Evolutionary conservation across 2,797 vertebrate species (phyloP).

Genomic region (Mergus octosetaceus): DNA sequence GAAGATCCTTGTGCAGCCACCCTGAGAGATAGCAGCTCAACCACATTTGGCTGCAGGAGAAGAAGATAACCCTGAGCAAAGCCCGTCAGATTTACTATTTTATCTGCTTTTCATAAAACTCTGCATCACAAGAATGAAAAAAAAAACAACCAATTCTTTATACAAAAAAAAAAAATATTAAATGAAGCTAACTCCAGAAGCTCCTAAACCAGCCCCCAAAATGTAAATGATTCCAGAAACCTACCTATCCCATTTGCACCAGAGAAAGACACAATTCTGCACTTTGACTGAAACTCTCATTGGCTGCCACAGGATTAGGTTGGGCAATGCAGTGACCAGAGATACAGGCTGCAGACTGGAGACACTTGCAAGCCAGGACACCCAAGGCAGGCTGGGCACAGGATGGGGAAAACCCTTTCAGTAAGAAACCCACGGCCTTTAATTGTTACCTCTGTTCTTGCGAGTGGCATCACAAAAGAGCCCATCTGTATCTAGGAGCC

Average conservation of each 20-base stretch:
- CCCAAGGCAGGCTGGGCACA: background rate
- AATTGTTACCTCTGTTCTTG: background rate
- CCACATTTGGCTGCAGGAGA: background rate
- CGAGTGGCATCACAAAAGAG: background rate
- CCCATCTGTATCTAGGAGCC: background rate
- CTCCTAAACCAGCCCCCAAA: background rate
- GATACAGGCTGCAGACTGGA: background rate
- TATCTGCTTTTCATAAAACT: background rate
- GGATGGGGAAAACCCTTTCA: background rate
- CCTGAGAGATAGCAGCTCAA: background rate
- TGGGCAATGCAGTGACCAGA: background rate
- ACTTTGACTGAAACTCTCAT: background rate
- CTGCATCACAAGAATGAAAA: background rate
- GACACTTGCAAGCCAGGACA: background rate
- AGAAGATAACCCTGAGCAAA: background rate
- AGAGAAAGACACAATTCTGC: background rate
- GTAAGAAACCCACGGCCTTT: background rate
- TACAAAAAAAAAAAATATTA: background rate
- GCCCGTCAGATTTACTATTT: background rate
- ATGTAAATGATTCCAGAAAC: background rate
- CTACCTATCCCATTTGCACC: background rate
- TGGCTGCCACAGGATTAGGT: accelerated
- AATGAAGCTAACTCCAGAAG: background rate
- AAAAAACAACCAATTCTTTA: background rate
- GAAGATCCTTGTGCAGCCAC: background rate